These are phyloP conservation scores for Lepus americanus DNA, from an alignment of 2,113 vertebrate genomes.

Conservation along the genomic window DNA sequence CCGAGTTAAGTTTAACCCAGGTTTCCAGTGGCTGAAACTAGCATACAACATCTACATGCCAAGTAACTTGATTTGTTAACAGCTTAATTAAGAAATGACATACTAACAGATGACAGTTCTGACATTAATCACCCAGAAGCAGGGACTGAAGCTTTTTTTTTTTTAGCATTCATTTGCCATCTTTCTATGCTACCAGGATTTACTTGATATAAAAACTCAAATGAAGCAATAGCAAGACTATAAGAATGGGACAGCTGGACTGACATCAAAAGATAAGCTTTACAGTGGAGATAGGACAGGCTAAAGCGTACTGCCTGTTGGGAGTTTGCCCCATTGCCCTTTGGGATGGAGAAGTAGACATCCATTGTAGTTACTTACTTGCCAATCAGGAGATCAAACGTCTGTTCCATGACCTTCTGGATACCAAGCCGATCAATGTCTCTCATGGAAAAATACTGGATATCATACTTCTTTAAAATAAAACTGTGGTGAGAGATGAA, in stretches of 20 bases:
- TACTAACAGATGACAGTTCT: neutral
- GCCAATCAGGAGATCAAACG: conserved; percentile 94
- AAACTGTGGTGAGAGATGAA: conserved; percentile 88
- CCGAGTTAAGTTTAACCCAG: conserved; percentile 12
- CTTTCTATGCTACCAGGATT: conserved; percentile 45
- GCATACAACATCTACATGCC: neutral
- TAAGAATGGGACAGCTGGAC: neutral
- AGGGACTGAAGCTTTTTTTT: conserved; percentile 22
- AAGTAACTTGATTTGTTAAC: conserved; percentile 57
- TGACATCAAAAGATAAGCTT: neutral
- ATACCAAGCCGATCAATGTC: conserved; percentile 97
- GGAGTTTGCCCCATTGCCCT: neutral
- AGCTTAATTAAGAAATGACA: conserved; percentile 26
- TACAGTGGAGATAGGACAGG: conserved; percentile 28
- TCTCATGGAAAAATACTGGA: conserved; percentile 98
- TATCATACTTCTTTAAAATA: conserved; percentile 95
- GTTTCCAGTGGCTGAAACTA: conserved; percentile 29
- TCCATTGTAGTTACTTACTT: conserved; percentile 88
- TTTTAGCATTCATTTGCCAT: conserved; percentile 28
- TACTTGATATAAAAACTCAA: conserved; percentile 52
- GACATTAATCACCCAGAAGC: conserved; percentile 29
- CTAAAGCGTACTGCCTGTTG: neutral
- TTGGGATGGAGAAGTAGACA: neutral
- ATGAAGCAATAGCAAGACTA: conserved; percentile 1
- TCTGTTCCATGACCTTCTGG: conserved; percentile 97